Base-by-base conservation (phyloP, 1,140 invertebrate genomes). In the Drosophila yakuba region DNA sequence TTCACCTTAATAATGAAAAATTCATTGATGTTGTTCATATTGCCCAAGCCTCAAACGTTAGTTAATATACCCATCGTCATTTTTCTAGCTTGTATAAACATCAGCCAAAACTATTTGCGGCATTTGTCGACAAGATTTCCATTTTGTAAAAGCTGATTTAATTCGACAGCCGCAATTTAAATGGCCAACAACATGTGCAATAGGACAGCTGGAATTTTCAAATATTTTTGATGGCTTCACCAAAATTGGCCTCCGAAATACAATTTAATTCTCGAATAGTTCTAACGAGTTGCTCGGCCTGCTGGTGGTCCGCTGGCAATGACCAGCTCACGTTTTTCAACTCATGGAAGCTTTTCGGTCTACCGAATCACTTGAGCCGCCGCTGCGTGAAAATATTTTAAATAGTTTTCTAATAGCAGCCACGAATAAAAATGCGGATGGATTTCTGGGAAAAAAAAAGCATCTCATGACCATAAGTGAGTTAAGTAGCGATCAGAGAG, bases 361-460 rank as follows among this genome's bases (percentile, higher is more conserved):
- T 58, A 54, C 25, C 39, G 36, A 60, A 63, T 61, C 68, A 61
- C 68, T 67, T 58, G 59, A 64, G 68, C 73, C 36, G 57, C 41
- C 43, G 44, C 56, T 76, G 77, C 80, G 77, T 85, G 81, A 75
- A 88, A 86, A 88, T 86, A 88, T 86, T 86, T 86, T 77, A 88
- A 86, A 86, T 86, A 86, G 69, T 86, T 86, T 88, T 86, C 82
- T 86, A 86, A 86, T 83, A 88, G 82, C 62, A 41, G 52, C 66
- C 59, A 68, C 74, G 79, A 88, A 79, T 76, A 63, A 86, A 85
- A 78, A 74, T 75, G 61, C 51, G 39, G 71, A 67, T 69, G 58
- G 36, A 48, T 48, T 66, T 68, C 36, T 10, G 20, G 15, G 17
- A 36, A 58, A 36, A 50, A 20, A 75, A 78, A 67, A 45, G 72